Base-by-base conservation (phyloP, 2,888 invertebrate species). In the Dynastes tityus region DNA sequence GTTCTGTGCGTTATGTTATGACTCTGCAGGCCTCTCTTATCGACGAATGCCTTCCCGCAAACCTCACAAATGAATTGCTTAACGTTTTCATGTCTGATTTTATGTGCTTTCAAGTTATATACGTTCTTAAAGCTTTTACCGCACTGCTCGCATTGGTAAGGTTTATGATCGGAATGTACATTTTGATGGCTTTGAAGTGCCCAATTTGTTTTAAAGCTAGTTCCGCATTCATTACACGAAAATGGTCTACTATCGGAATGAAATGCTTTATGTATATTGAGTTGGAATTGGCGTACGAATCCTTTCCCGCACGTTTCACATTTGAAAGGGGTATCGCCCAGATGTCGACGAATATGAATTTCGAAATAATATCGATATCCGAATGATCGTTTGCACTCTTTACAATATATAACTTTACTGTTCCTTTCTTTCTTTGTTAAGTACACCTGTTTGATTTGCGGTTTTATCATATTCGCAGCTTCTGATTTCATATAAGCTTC, bases 341-440 rank as follows among this genome's bases (percentile, higher is more conserved):
- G 55, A 22, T 71, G 71, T 11, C 2, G 4, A 32, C 37, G 37
- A n/a, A 55, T 22, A 37, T 71, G 71, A 32, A 55, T 55, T 37
- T 71, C 71, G 16, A 37, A 58, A 55, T 71, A 71, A 37, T 55
- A 58, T 13, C 71, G 71, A 71, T 71, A 71, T 37, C 37, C 58
- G 37, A 71, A 71, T 0, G 71, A 13, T 37, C 58, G 55, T 29
- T 71, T 71, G 16, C 71, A 71, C 8, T 55, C 32, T 11, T 37
- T 32, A 22, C 71, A 71, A 71, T 53, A 71, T n/a, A 71, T 16
- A 9, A 37, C n/a, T 58, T 58, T 58, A 22, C 55, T 58, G 22
- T 58, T 58, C 8, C 55, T n/a, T 22, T 58, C 55, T 22, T 58
- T 58, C n/a, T 58, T 58, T 5, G 55, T 58, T 1, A 58, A 9